These are phyloP conservation scores for Andrena haemorrhoa DNA, from an alignment of 2,888 invertebrate genomes.

Conservation along the genomic window DNA sequence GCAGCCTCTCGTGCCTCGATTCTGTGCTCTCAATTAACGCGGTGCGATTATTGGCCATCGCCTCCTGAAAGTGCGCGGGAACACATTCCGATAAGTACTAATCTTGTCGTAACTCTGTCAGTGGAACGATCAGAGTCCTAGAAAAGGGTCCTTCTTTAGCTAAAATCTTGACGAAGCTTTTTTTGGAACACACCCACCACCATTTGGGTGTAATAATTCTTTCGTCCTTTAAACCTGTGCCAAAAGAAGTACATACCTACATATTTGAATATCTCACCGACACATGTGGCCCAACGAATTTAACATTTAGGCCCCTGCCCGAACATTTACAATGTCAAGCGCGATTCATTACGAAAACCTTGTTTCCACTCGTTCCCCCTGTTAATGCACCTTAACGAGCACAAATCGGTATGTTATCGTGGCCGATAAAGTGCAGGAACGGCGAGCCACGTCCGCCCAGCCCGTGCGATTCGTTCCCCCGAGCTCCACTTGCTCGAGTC, in stretches of 20 bases:
- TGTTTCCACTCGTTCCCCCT: background rate
- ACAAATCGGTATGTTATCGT: conserved; percentile 13
- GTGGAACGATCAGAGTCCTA: too few relatives aligned
- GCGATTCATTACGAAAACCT: background rate
- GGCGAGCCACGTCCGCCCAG: background rate
- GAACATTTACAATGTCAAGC: background rate
- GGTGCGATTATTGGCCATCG: conserved; percentile 5
- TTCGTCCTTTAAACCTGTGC: too few relatives aligned
- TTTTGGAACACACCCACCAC: too few relatives aligned
- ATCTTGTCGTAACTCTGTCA: background rate
- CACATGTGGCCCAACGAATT: background rate
- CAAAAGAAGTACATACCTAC: too few relatives aligned
- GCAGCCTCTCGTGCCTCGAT: conserved; percentile 9
- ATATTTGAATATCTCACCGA: background rate
- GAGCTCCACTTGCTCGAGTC: background rate
- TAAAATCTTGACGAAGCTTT: too few relatives aligned
- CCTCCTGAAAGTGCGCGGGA: conserved; percentile 4
- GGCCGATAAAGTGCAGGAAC: conserved; percentile 1
- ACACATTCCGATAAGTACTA: background rate
- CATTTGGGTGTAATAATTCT: too few relatives aligned
- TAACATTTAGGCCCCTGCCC: background rate
- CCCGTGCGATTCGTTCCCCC: background rate
- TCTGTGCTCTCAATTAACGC: conserved; percentile 36
- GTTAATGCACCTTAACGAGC: conserved; percentile 12
- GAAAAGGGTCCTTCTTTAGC: too few relatives aligned